phyloP scores from a whole-genome alignment of 2,888 invertebrate genomes.

The Temnothorax rugatulus region DNA sequence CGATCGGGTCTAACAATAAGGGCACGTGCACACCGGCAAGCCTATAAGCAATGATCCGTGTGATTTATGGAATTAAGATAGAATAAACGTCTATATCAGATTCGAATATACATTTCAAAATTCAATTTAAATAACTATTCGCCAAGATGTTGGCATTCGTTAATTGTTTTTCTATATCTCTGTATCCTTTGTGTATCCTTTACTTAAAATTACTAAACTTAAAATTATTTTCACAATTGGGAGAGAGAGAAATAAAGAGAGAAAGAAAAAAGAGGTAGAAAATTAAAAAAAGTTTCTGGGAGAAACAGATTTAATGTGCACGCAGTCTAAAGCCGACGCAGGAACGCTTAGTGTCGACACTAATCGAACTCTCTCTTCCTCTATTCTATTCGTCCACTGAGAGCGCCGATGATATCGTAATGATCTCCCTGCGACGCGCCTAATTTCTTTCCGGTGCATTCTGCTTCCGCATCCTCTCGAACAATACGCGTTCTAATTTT shows the following conservation, averaged over 20 bases:
- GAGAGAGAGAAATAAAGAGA: not conserved
- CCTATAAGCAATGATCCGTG: not conserved
- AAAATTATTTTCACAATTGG: not conserved
- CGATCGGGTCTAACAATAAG: conserved; percentile 58
- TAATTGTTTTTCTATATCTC: not conserved
- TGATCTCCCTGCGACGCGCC: conserved; percentile 69
- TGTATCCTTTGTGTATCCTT: not conserved
- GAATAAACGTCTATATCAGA: not conserved
- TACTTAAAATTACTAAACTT: not conserved
- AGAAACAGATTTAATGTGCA: conserved; percentile 55
- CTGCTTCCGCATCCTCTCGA: conserved; percentile 26
- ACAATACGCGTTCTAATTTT: conserved; percentile 46
- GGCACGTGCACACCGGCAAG: conserved; percentile 10
- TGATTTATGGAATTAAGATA: conserved; percentile 8
- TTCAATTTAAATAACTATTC: not conserved
- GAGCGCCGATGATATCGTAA: conserved; percentile 71
- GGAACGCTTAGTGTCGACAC: conserved; percentile 75
- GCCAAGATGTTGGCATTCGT: not conserved
- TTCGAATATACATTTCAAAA: not conserved
- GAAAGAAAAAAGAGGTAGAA: not conserved
- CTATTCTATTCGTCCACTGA: conserved; percentile 53
- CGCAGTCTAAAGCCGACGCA: conserved; percentile 72
- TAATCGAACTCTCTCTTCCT: conserved; percentile 69
- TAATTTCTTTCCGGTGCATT: conserved; percentile 49
- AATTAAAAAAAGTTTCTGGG: not conserved